Percentiles rank a stretch among this genome's conserved stretches.
Conservation (phyloP, 2,888 invertebrate genomes). For the Sussaba pulchella region DNA sequence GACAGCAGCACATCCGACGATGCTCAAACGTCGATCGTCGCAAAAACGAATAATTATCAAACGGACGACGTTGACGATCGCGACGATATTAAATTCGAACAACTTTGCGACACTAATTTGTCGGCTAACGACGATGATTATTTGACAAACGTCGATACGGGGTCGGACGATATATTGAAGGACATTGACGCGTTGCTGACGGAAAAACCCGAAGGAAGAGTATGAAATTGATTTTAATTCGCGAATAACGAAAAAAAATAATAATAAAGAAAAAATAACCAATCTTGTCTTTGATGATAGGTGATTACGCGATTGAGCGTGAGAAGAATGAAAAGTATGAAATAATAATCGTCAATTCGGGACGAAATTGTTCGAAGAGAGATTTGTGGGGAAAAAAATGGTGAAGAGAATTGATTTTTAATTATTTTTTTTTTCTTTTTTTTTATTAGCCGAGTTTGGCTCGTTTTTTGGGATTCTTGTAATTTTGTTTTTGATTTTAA, state of each 20-base stretch:
- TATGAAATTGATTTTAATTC: slow-evolving; percentile 58
- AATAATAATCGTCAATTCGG: neutral
- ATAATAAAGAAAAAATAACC: too few species aligned
- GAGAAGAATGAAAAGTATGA: neutral
- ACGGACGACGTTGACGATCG: slow-evolving; percentile 22
- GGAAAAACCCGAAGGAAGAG: slow-evolving; percentile 72
- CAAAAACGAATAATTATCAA: slow-evolving; percentile 31
- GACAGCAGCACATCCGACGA: slow-evolving; percentile 79
- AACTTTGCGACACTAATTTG: slow-evolving; percentile 69
- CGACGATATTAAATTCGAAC: slow-evolving; percentile 67
- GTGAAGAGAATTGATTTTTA: too few species aligned
- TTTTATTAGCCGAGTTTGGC: too few species aligned
- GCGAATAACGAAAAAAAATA: neutral
- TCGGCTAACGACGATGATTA: slow-evolving; percentile 75
- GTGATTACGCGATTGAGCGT: too few species aligned
- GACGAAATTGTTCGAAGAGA: neutral
- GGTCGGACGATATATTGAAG: slow-evolving; percentile 79
- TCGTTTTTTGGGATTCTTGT: too few species aligned
- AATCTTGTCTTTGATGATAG: too few species aligned
- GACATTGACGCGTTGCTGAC: slow-evolving; percentile 81
- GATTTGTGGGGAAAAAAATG: too few species aligned
- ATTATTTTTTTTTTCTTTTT: too few species aligned
- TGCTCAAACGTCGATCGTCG: slow-evolving; percentile 19
- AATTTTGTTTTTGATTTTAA: too few species aligned
- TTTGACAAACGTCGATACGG: slow-evolving; percentile 72